Base-by-base conservation (phyloP, 2,888 invertebrate species). In the Limnephilus marmoratus region DNA sequence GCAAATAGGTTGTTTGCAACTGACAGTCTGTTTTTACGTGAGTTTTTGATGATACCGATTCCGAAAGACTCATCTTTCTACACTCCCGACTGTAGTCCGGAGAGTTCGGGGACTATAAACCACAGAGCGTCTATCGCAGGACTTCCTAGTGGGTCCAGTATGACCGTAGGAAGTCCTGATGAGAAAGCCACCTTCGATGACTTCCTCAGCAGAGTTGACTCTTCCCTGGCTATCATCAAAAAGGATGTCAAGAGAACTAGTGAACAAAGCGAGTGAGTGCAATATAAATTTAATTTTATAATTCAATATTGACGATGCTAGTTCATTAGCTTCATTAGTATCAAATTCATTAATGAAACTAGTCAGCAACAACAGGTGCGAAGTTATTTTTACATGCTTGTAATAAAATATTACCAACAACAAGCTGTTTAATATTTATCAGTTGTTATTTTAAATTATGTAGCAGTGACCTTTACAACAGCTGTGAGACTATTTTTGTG, bases 1-100 rank as follows among this genome's bases (percentile, higher is more conserved):
- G 98, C 97, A 92, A 99, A 99, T 95, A 97, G 98, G 94, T 96
- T 99, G 93, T 99, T 98, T 97, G 98, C 99, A 80, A 97, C 98
- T 91, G 99, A 99, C 95, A 99, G 99, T 96, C 97, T 99, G 95
- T 99, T 99, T 96, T 96, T 99, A 94, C 97, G 98, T 94, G 98
- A 99, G 95, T 97, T 97, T 95, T 96, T 99, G 94, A 96, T 99
- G 95, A 98, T 99, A 95, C 99, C 99, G 92, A 97, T 97, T 93
- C 97, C 97, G 93, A 97, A 96, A 95, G 97, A 97, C 94, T 97
- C 97, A 93, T 96, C 96, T 94, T 97, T 96, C 94, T 97, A 97
- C 94, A 96, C 96, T 94, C 96, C 96, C 94, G 96, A 96, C 93
- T 96, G 96, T 94, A 95, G 96, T 93, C 95, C 96, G 31, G 95